Evolutionary conservation across 2,888 invertebrate genomes (phyloP).

Genomic region (Cephalotes varians): DNA sequence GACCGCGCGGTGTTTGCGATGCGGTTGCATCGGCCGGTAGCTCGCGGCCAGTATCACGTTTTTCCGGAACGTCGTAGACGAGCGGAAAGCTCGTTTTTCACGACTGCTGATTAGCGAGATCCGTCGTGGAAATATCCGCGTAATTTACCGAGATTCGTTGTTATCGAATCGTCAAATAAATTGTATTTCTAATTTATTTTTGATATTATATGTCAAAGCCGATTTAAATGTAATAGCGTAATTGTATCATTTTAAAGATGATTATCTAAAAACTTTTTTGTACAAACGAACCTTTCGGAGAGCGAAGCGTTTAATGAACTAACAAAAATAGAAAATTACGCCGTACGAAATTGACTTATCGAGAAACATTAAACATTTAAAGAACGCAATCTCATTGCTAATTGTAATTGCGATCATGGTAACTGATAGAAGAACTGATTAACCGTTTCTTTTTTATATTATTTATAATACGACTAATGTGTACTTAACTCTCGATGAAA

Average conservation of each 20-base stretch:
- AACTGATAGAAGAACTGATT: slow-evolving; percentile 19
- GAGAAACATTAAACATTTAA: neutral
- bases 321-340: neutral
- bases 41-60: slow-evolving; percentile 39
- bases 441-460: neutral
- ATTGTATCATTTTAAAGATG: neutral
- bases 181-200: neutral
- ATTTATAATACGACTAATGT: neutral
- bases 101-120: slow-evolving; percentile 34
- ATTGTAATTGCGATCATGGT: neutral
- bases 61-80: slow-evolving; percentile 29
- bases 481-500: slow-evolving; percentile 30
- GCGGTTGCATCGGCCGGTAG: slow-evolving; percentile 52
- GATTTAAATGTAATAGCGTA: neutral
- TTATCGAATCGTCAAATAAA: neutral
- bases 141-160: neutral
- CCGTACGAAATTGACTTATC: neutral
- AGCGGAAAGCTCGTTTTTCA: slow-evolving; percentile 21
- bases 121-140: slow-evolving; percentile 11
- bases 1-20: slow-evolving; percentile 66
- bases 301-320: neutral
- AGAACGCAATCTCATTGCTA: neutral
- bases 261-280: neutral
- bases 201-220: neutral
- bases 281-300: neutral